Evolutionary conservation across 2,797 vertebrate species (phyloP), one percentile per base, ranked within the genome.

Genomic region (Lophius americanus): DNA sequence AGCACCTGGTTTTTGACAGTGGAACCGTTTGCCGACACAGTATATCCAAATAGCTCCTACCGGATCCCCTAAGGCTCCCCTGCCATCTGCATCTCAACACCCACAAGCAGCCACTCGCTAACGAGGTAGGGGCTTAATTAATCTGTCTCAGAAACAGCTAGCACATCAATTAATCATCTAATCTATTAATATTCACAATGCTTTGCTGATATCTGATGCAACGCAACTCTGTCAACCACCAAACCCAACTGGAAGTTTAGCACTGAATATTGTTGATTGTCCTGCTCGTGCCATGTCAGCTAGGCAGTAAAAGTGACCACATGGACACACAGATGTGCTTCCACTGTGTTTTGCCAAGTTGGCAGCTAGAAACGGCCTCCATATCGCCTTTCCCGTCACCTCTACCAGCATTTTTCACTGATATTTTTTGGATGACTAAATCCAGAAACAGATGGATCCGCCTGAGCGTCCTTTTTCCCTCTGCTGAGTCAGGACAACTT

Each of bases 101-200:
- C 86, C 85, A 84, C 82, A 54, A 70, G 69, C 80, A 75, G 65
- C 74, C 49, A 52, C 64, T 75, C 46, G 59, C 74, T 64, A 59
- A 63, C 49, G 41, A 64, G 71, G 79, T 71, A 65, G 86, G 73
- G 75, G 85, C 85, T 89, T 90, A 89, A 90, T 91, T 86, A 90
- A 83, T 73, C 78, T 81, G 13, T 60, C 66, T 66, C 81, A 64
- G 70, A 85, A 87, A 76, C 85, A 86, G 81, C 53, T 14, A 86
- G 78, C 72, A 64, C 79, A 76, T 85, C 77, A 82, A 91, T 90
- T 86, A 86, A 92, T 89, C 83, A 89, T 85, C 73, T 82, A 75
- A 83, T 90, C 67, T 87, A 75, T 91, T 86, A 83, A 92, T 84
- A 82, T 70, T 71, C 48, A 57, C 66, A 73, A 78, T 8, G 44